phyloP scores from a whole-genome alignment of 1,140 invertebrate genomes.

The Apis cerana region DNA sequence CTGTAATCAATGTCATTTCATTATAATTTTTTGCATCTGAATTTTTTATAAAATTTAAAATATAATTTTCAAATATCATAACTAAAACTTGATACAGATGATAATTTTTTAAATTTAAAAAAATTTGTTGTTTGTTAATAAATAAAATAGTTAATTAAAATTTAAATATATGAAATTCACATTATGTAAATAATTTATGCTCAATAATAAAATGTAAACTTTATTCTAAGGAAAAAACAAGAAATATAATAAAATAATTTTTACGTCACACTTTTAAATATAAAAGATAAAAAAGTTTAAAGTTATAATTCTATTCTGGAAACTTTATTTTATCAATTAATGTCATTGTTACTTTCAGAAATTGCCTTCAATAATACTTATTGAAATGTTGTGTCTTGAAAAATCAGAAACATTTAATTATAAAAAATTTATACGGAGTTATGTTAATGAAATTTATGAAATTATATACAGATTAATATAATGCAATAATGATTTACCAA shows the following conservation, averaged over 20 bases:
- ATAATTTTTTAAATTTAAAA: not conserved
- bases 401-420: not conserved
- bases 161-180: not conserved
- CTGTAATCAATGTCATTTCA: not conserved
- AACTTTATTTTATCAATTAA: not conserved
- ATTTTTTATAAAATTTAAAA: not conserved
- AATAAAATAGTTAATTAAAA: not conserved
- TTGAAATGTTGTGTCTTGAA: not conserved
- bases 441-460: not conserved
- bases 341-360: not conserved
- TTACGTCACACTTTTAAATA: not conserved
- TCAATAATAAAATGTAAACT: constrained; percentile 6
- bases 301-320: not conserved
- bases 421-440: constrained; percentile 20
- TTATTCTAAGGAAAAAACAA: not conserved
- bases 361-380: not conserved
- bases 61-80: not conserved
- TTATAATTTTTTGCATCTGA: not conserved
- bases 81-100: not conserved
- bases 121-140: not conserved
- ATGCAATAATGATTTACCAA: not conserved
- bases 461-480: not conserved
- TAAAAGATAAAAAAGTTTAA: not conserved
- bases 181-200: constrained; percentile 29
- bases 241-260: not conserved